Percentiles rank a stretch among this genome's conserved stretches.
These are phyloP conservation scores for Rissa tridactyla DNA, from an alignment of 2,113 vertebrate genomes.

Conservation along the genomic window DNA sequence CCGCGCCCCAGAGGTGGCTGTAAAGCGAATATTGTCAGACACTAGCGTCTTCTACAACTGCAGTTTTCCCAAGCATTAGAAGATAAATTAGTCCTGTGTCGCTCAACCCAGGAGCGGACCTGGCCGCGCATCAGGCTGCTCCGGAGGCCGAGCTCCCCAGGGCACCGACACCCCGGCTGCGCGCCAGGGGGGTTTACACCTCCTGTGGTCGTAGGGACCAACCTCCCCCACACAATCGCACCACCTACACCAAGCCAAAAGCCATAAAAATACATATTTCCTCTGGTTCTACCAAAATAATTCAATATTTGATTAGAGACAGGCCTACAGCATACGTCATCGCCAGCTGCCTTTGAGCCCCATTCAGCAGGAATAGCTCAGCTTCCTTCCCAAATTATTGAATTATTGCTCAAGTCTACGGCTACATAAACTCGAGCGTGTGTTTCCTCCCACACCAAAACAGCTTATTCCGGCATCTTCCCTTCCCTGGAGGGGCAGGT, in stretches of 20 bases:
- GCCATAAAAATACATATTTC: not conserved
- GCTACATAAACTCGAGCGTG: not conserved
- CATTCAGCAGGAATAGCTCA: not conserved
- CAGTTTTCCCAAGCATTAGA: not conserved
- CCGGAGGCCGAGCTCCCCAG: not conserved
- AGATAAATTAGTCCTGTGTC: not conserved
- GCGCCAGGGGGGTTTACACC: too few species aligned
- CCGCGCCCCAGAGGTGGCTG: not conserved
- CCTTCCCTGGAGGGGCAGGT: not conserved
- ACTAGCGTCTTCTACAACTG: not conserved
- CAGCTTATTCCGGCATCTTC: not conserved
- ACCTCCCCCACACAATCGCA: not conserved
- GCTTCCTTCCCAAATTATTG: not conserved
- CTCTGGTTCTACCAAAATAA: not conserved
- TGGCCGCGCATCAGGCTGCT: not conserved
- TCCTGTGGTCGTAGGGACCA: not conserved
- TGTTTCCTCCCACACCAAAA: not conserved
- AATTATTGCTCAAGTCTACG: not conserved
- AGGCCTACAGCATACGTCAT: not conserved
- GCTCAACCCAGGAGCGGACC: not conserved
- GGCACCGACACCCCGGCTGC: not conserved
- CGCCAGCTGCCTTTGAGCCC: not conserved
- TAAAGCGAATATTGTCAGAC: not conserved
- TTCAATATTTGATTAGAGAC: too few species aligned
- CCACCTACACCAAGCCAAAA: not conserved